Percentiles rank a stretch among this genome's conserved stretches.
phyloP scores from a whole-genome alignment of 2,797 vertebrate species.

The Graptemys geographica region DNA sequence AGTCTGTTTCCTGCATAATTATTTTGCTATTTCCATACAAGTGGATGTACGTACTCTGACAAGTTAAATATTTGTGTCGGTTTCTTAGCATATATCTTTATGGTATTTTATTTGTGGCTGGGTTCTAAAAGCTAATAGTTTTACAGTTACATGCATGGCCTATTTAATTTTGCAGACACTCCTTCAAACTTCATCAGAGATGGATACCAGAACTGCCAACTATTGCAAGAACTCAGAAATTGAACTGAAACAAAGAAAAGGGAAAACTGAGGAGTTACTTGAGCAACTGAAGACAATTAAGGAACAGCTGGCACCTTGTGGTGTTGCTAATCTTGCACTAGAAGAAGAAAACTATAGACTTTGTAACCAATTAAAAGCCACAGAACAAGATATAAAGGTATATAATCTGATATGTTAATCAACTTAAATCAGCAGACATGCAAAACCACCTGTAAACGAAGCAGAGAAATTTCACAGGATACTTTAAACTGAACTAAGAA shows the following conservation, averaged over 20 bases:
- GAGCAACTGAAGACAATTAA: conserved; percentile 67
- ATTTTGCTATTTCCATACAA: neutral
- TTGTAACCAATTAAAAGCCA: conserved; percentile 67
- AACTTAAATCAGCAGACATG: neutral
- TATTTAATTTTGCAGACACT: conserved; percentile 68
- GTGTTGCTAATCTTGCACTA: conserved; percentile 30
- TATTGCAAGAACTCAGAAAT: conserved; percentile 58
- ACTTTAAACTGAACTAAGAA: neutral
- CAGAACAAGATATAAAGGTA: conserved; percentile 81
- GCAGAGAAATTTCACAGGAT: neutral
- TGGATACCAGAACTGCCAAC: conserved; percentile 59
- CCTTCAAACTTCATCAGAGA: conserved; percentile 66
- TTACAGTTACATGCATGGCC: neutral
- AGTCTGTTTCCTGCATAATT: neutral
- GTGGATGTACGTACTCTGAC: neutral
- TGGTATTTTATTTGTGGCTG: neutral
- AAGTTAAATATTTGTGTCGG: neutral
- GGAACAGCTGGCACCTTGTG: conserved; percentile 35
- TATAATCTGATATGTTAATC: neutral
- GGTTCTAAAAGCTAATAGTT: neutral
- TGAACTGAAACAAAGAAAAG: conserved; percentile 72
- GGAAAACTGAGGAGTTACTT: conserved; percentile 79
- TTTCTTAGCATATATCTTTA: neutral
- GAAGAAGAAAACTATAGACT: conserved; percentile 78
- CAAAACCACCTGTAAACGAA: neutral